Percentiles rank a stretch among this genome's conserved stretches.
Conservation (phyloP, 2,113 vertebrate genomes). For the Pygoscelis adeliae region DNA sequence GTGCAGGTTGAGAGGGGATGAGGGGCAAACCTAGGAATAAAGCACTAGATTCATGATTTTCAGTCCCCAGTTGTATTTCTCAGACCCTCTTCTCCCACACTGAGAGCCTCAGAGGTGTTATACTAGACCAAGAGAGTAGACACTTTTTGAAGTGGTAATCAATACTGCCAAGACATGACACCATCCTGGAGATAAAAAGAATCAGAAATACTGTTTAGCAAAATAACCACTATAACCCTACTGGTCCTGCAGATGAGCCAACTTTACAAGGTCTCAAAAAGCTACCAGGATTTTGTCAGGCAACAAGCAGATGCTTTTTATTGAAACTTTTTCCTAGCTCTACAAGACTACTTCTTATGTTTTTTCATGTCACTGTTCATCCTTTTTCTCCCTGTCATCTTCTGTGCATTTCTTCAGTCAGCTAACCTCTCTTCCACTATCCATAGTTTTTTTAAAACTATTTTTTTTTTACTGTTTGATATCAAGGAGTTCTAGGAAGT, state of each 20-base stretch:
- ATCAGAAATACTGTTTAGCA: neutral
- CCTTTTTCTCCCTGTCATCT: neutral
- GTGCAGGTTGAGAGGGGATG: neutral
- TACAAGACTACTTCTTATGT: neutral
- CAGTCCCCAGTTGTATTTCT: neutral
- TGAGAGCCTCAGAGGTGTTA: neutral
- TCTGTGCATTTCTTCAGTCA: neutral
- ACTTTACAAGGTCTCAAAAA: neutral
- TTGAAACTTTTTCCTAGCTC: neutral
- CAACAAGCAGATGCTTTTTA: neutral
- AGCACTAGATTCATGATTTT: neutral
- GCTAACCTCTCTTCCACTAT: neutral
- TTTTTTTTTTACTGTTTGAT: neutral
- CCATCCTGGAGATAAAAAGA: neutral
- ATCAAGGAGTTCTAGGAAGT: neutral
- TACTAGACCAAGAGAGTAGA: neutral
- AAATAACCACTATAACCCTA: neutral
- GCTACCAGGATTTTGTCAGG: neutral
- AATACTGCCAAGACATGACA: neutral
- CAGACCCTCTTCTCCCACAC: neutral
- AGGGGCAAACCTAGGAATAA: neutral
- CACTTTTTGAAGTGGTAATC: slow-evolving; percentile 41
- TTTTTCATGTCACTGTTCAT: neutral
- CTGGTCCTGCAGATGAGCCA: neutral
- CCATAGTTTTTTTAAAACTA: neutral